phyloP scores from a whole-genome alignment of 2,113 vertebrate genomes.

The Lichenostomus cassidix region DNA sequence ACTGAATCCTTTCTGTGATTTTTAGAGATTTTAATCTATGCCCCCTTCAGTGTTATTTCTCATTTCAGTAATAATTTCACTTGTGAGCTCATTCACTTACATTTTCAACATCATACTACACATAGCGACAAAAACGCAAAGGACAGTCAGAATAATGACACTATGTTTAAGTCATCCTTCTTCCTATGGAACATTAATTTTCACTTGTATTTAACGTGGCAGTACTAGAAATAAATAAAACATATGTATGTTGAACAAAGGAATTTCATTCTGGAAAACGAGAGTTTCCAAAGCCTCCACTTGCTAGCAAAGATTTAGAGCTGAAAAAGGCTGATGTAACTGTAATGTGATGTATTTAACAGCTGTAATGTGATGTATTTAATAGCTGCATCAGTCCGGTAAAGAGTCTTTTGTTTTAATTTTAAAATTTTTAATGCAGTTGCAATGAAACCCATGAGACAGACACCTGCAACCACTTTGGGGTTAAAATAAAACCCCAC shows the following conservation, averaged over 20 bases:
- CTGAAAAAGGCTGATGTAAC: background rate
- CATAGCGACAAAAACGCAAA: background rate
- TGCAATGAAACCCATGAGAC: background rate
- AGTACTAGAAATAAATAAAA: slow-evolving; percentile 1
- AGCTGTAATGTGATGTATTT: background rate
- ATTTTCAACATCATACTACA: background rate
- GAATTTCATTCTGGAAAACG: background rate
- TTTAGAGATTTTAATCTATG: background rate
- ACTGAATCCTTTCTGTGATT: background rate
- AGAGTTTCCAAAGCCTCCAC: background rate
- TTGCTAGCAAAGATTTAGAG: background rate
- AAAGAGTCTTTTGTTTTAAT: background rate
- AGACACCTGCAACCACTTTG: background rate
- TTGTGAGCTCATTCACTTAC: background rate
- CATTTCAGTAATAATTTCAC: background rate
- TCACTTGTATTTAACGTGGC: background rate
- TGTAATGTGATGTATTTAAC: background rate
- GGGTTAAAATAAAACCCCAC: slow-evolving; percentile 34
- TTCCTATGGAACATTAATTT: background rate
- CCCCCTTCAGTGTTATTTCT: background rate
- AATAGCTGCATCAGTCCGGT: background rate
- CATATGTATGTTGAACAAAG: background rate
- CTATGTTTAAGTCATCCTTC: background rate
- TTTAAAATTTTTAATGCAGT: background rate
- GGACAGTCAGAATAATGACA: background rate